These are phyloP conservation scores for Lonchura striata DNA, from an alignment of 2,113 vertebrate species.

Conservation along the genomic window DNA sequence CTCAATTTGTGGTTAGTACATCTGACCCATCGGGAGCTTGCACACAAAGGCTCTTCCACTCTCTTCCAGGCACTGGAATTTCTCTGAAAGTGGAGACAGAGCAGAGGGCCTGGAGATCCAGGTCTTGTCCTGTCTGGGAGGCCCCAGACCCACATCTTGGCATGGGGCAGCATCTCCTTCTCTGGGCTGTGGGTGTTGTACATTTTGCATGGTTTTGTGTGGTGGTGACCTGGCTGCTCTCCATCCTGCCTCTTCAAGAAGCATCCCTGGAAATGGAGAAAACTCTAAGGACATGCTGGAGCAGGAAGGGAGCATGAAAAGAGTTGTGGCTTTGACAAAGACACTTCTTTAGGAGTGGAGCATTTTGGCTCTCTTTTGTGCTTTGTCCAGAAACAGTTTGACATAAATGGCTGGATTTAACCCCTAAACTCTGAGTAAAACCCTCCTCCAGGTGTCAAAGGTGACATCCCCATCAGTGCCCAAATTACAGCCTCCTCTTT, in stretches of 20 bases:
- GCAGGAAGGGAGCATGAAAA: background rate
- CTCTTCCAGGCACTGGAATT: background rate
- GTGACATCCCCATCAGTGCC: accelerated
- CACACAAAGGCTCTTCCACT: background rate
- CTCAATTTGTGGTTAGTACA: background rate
- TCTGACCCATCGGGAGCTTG: background rate
- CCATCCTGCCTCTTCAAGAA: background rate
- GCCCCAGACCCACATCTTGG: background rate
- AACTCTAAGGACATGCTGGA: background rate
- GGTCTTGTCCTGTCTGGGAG: background rate
- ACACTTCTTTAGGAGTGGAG: background rate
- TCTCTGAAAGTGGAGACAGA: background rate
- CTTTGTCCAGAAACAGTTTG: background rate
- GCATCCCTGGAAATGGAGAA: background rate
- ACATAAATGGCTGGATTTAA: background rate
- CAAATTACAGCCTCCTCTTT: background rate
- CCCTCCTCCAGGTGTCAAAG: background rate
- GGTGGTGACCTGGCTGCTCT: background rate
- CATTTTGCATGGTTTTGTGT: background rate
- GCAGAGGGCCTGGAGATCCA: background rate
- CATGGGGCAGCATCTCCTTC: background rate
- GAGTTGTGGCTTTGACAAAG: background rate
- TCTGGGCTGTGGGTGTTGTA: background rate
- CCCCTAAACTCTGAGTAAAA: background rate
- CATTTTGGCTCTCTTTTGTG: background rate